Base-by-base conservation (phyloP, 2,888 invertebrate species). In the Mesochorus sp. region DNA sequence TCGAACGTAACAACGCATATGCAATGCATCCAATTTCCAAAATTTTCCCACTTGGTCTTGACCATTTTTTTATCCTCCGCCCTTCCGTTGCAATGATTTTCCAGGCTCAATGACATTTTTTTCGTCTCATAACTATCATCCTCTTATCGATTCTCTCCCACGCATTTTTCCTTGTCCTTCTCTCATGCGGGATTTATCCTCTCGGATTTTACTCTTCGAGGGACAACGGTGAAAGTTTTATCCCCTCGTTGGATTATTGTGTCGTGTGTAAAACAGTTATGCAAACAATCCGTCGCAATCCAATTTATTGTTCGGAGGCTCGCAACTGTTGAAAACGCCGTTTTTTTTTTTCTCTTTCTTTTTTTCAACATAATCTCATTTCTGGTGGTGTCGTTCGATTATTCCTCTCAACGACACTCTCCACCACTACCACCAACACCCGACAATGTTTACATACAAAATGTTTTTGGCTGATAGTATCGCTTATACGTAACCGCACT, bases 1-100 rank as follows among this genome's bases (percentile, higher is more conserved):
- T 99, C 99, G 92, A 99, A 99, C 6, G 99, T 99, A 59, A 99
- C 99, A 79, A 99, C 96, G 91, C 99, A 99, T 85, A 99, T 96
- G 89, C 98, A 99, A 90, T 99, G 97, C 82, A 99, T 93, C 99
- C 99, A 99, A 91, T 98, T 97, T 71, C 95, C 94, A 91, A 97
- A 95, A 86, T 94, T 93, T 86, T 95, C 94, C 96, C 96, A 96
- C 81, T 88, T 86, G 34, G 68, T 28, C 34, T 70, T 82, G 5
- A 77, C 67, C 59, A 72, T 76, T 34, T 68, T 78, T 19, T 39
- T 73, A 1, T 77, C 73, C n/a, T 64, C 74, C 4, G 34, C 14
- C 10, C 53, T 53, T 19, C 72, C 70, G 70, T 79, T 79, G 21
- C 57, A n/a, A 53, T 61, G 51, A 42, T 24, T 66, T 3, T 34